Evolutionary conservation across 2,888 invertebrate genomes (phyloP).

Genomic region (Lepidocyrtinus sp.): DNA sequence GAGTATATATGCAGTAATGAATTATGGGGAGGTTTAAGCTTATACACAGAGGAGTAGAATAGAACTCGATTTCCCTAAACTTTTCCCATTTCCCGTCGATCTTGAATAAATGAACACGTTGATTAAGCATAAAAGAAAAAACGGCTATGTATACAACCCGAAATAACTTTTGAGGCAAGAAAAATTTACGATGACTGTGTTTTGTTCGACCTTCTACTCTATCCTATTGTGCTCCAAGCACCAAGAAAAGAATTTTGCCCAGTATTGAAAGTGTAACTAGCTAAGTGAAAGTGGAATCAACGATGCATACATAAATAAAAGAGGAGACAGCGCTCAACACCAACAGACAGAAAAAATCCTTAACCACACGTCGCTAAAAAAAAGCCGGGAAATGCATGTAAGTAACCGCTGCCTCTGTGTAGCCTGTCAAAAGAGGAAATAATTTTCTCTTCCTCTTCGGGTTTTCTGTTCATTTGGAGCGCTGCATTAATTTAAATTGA

Average conservation of each 20-base stretch:
- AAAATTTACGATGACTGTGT: neutral
- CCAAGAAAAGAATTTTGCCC: neutral
- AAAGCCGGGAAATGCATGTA: no score
- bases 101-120: constrained; percentile 14
- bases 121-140: constrained; percentile 10
- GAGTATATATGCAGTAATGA: neutral
- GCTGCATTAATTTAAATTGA: no score
- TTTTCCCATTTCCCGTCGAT: constrained; percentile 1
- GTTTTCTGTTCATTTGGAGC: no score
- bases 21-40: neutral
- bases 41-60: neutral
- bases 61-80: neutral
- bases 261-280: constrained; percentile 13
- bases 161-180: neutral
- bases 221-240: neutral
- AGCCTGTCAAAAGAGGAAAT: no score
- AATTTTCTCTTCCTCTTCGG: no score
- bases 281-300: constrained; percentile 17
- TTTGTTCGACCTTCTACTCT: constrained; percentile 4
- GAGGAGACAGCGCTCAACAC: constrained; percentile 17
- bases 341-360: neutral
- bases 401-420: no score
- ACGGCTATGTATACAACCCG: neutral
- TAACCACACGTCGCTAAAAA: neutral
- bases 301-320: constrained; percentile 17